Base-by-base conservation (phyloP, 2,888 invertebrate genomes). In the Trachelus iudaicus region DNA sequence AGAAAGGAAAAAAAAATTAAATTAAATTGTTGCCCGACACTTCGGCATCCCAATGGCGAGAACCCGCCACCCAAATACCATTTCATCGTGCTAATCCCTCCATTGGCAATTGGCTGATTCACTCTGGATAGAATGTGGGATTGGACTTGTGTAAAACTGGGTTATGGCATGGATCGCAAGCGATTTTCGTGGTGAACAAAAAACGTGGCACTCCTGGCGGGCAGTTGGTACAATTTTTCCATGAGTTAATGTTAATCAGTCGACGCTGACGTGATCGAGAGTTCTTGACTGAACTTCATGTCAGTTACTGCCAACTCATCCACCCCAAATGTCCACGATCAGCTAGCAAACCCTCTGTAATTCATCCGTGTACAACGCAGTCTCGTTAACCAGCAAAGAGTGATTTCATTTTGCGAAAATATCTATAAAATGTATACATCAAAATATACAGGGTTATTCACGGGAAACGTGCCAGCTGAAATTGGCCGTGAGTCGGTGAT, bases 181-280 rank as follows among this genome's bases (percentile, higher is more conserved):
- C 9, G 56, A 23, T 23, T 56, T 56, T 56, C 23, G 23, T 56
- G 56, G 23, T 56, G 56, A 56, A 56, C n/a, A 56, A 56, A 23
- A 56, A 56, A 56, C 56, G 56, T 56, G 56, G 23, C 56, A 56
- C 56, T 56, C 23, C 56, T 23, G 71, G 79, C 80, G 80, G 85
- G 84, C 86, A 84, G 85, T 88, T 89, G 86, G 87, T 87, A 87
- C 85, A 88, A 89, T 87, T 90, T 90, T 89, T 88, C 87, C 83
- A 86, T 85, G 88, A 86, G 89, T 89, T 89, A 90, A 90, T 89
- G 89, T 90, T 90, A 90, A 90, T 90, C 89, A 89, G 88, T 90
- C 86, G 88, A 87, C 88, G 88, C 86, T 88, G 89, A 89, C 87
- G 83, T 89, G 89, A 90, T 87, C 82, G 87, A 90, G 89, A 83